Percentiles rank a stretch among this genome's conserved stretches.
These are phyloP conservation scores for Ammodytes dubius DNA, from an alignment of 2,113 vertebrate species.

Conservation along the genomic window DNA sequence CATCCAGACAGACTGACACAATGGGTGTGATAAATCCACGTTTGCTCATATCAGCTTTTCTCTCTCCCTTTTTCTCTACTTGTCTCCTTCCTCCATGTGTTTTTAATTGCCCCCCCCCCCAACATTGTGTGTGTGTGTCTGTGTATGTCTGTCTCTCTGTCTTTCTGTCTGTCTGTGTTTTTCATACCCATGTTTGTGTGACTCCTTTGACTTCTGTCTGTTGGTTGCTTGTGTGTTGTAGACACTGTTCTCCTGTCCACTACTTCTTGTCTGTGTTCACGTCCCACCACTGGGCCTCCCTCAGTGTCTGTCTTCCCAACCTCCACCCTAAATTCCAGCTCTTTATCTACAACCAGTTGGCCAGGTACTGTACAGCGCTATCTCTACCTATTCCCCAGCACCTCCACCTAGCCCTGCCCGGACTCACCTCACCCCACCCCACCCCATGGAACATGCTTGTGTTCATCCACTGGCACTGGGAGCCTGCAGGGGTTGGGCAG, in stretches of 20 bases:
- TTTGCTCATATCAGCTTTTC: slow-evolving; percentile 79
- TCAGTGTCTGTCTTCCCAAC: slow-evolving; percentile 99
- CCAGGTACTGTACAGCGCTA: slow-evolving; percentile 95
- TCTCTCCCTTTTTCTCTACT: slow-evolving; percentile 86
- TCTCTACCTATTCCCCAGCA: slow-evolving; percentile 56
- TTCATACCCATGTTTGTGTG: slow-evolving; percentile 42
- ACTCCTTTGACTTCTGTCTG: slow-evolving; percentile 58
- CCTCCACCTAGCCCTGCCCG: slow-evolving; percentile 69
- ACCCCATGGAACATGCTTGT: slow-evolving; percentile 94
- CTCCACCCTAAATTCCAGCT: slow-evolving; percentile 99
- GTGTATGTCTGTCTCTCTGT: slow-evolving; percentile 5
- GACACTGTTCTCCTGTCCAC: slow-evolving; percentile 99
- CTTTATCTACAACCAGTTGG: slow-evolving; percentile 99
- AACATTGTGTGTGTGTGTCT: slow-evolving; percentile 27
- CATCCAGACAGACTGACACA: slow-evolving; percentile 20
- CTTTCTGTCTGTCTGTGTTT: neutral
- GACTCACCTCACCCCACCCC: slow-evolving; percentile 74
- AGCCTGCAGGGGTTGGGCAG: slow-evolving; percentile 52
- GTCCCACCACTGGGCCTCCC: slow-evolving; percentile 98
- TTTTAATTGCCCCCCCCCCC: slow-evolving; percentile 15
- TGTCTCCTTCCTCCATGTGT: slow-evolving; percentile 81
- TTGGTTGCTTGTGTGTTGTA: slow-evolving; percentile 87
- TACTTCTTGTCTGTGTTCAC: slow-evolving; percentile 99
- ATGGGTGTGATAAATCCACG: slow-evolving; percentile 38
- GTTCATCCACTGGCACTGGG: slow-evolving; percentile 83